Percentiles rank a stretch among this genome's conserved stretches.
Evolutionary conservation across 2,797 vertebrate genomes (phyloP).

Genomic region (Thripadectes ignobilis): DNA sequence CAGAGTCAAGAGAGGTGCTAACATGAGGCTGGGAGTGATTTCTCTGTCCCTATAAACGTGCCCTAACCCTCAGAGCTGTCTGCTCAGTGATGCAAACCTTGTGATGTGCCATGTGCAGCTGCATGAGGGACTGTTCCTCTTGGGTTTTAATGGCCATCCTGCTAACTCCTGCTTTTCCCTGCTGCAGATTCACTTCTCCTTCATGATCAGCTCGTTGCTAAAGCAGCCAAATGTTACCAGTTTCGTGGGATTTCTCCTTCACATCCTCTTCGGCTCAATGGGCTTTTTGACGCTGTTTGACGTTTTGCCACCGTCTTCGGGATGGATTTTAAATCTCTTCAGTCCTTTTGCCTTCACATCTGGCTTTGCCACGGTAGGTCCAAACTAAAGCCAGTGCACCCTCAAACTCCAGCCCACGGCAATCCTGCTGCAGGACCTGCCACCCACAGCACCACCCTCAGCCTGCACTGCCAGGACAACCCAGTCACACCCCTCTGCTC

Average conservation of each 20-base stretch:
- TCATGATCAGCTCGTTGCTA: slow-evolving; percentile 87
- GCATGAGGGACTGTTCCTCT: neutral
- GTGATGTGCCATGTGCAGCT: no score
- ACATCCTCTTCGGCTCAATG: slow-evolving; percentile 80
- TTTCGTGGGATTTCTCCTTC: slow-evolving; percentile 82
- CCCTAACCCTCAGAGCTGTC: neutral
- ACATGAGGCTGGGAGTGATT: neutral
- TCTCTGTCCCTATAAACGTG: neutral
- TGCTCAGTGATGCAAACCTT: neutral
- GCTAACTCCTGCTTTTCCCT: neutral
- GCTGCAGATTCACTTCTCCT: slow-evolving; percentile 86
- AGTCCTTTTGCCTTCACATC: slow-evolving; percentile 86
- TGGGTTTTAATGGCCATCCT: neutral
- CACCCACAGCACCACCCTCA: neutral
- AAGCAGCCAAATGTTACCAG: slow-evolving; percentile 85
- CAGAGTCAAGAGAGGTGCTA: neutral
- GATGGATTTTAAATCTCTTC: slow-evolving; percentile 84
- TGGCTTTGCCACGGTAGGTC: slow-evolving; percentile 81
- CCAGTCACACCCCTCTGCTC: neutral
- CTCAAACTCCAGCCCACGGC: neutral
- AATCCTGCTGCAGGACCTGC: neutral
- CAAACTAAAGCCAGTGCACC: neutral
- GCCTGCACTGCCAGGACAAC: fast-evolving
- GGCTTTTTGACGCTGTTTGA: slow-evolving; percentile 80
- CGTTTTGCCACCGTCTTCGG: slow-evolving; percentile 76